Base-by-base conservation (phyloP, 2,888 invertebrate species). In the Mamestra brassicae region DNA sequence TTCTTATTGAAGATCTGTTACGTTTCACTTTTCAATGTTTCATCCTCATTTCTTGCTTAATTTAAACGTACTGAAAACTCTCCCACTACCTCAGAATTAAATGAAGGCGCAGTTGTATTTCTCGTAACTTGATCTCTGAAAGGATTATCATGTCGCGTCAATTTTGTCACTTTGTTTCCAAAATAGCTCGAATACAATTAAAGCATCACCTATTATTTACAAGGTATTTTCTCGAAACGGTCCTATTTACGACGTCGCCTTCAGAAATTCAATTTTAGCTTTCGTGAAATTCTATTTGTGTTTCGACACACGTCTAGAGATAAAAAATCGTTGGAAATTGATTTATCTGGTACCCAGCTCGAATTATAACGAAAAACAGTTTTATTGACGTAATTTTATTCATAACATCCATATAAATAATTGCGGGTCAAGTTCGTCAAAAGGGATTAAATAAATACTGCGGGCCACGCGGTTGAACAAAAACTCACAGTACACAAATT, bases 201-300 rank as follows among this genome's bases (percentile, higher is more conserved):
- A 75, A 66, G 34, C 65, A 62, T 60, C 58, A 64, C 74, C 76
- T 78, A 81, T 83, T 83, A 85, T 85, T 86, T 74, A 83, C 82
- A 85, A 86, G 79, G 82, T 85, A 86, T 85, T 81, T 82, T 74
- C 81, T 77, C 71, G 85, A 87, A 89, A 87, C 85, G 74, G 81
- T 86, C 83, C 85, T 84, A 87, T 88, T 90, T 84, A 84, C 83
- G 84, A 87, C 75, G 89, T 89, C 89, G 81, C 85, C 76, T 81
- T 81, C 88, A 89, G 85, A 86, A 90, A 91, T 88, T 87, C 87
- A 88, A 92, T 92, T 92, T 89, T 80, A 88, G 87, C 89, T 84
- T 88, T 87, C 85, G 81, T 82, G 78, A 88, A 88, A 89, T 89
- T 89, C 88, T 89, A 92, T 90, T 90, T 90, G 87, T 89, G 80